These are phyloP conservation scores for Holacanthella duospinosa DNA, from an alignment of 2,888 invertebrate species.

Conservation along the genomic window DNA sequence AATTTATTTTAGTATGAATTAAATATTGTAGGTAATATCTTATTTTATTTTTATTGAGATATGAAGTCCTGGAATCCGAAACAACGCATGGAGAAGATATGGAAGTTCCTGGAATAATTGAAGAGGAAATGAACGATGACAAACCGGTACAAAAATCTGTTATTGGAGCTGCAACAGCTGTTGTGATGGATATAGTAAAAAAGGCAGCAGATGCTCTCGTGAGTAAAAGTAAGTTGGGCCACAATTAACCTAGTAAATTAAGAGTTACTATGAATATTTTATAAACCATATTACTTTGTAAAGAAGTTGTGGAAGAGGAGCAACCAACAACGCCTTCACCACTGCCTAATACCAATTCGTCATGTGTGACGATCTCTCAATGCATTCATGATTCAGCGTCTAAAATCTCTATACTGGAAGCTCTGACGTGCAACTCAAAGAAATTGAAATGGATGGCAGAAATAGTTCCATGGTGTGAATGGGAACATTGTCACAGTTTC, in stretches of 20 bases:
- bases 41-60: constrained; percentile 27
- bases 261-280: too few species aligned
- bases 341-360: neutral
- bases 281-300: neutral
- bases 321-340: neutral
- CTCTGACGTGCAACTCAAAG: neutral
- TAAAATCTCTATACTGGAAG: neutral
- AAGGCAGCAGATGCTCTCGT: constrained; percentile 78
- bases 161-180: constrained; percentile 75
- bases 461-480: constrained; percentile 30
- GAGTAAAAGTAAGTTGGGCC: constrained; percentile 38
- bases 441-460: constrained; percentile 5
- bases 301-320: neutral
- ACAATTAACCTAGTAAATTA: neutral
- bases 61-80: constrained; percentile 75
- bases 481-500: constrained; percentile 28
- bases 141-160: constrained; percentile 35
- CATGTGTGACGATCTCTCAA: neutral
- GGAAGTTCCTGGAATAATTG: constrained; percentile 39
- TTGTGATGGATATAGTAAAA: constrained; percentile 81
- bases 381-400: constrained; percentile 6
- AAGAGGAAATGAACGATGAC: constrained; percentile 40
- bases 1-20: constrained; percentile 7
- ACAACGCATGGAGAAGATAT: constrained; percentile 41
- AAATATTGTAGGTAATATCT: neutral